Percentiles rank a stretch among this genome's conserved stretches.
Conservation (phyloP, 2,113 vertebrate species). For the Oncorhynchus kisutch region DNA sequence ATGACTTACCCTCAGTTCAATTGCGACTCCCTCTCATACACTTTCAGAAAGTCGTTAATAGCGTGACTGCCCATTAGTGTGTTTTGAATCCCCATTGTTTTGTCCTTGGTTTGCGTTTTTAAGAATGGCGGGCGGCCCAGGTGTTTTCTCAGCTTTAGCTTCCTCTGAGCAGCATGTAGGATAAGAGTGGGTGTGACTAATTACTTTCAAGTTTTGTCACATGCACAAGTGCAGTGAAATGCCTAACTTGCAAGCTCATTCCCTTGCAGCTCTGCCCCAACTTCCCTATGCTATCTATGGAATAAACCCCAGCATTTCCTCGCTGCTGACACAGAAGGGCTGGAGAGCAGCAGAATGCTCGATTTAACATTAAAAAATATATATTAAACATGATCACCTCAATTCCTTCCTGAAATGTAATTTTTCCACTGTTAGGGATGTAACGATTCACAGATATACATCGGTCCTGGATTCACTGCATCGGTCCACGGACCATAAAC, state of each 20-base stretch:
- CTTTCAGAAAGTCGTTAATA: not conserved
- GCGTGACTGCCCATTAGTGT: not conserved
- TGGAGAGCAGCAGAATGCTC: not conserved
- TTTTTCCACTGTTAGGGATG: no score
- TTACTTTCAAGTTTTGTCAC: conserved; percentile 13
- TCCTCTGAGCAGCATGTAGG: conserved; percentile 8
- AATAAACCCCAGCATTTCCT: not conserved
- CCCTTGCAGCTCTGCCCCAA: conserved; percentile 3
- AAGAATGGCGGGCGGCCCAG: not conserved
- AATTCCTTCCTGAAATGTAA: conserved; percentile 14
- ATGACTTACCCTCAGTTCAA: not conserved
- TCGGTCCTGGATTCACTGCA: no score
- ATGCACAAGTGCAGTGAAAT: not conserved
- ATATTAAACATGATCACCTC: conserved; percentile 28
- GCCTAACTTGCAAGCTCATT: no score
- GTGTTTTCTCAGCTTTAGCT: conserved; percentile 1
- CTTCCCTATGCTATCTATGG: not conserved
- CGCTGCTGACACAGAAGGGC: conserved; percentile 6
- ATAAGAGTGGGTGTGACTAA: conserved; percentile 35
- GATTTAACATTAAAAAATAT: not conserved
- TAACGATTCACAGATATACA: no score
- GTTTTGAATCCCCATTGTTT: not conserved
- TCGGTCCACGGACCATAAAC: no score
- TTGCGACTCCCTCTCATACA: not conserved
- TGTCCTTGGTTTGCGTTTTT: not conserved